Evolutionary conservation across 2,797 vertebrate species (phyloP).

Genomic region (Lutra lutra): DNA sequence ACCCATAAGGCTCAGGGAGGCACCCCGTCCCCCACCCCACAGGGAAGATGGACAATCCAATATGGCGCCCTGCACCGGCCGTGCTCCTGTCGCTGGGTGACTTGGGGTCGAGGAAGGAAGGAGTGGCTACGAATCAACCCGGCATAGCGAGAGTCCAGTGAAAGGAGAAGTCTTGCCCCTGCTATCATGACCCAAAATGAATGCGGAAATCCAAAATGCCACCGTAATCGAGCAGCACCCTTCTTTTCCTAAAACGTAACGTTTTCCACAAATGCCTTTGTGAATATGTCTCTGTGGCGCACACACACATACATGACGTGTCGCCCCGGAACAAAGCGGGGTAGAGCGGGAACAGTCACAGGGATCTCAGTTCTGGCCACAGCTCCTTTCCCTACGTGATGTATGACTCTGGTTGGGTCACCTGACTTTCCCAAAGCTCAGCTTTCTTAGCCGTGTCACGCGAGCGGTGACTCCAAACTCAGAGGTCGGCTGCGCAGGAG

Average conservation of each 20-base stretch:
- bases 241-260: background rate
- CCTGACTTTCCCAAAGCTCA: background rate
- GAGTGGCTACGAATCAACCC: background rate
- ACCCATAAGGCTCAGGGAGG: background rate
- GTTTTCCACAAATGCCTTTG: background rate
- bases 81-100: background rate
- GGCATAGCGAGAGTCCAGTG: no score
- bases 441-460: background rate
- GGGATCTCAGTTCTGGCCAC: background rate
- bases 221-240: background rate
- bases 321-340: background rate
- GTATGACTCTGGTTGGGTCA: background rate
- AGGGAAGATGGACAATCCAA: background rate
- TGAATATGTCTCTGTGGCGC: background rate
- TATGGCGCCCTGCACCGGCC: background rate
- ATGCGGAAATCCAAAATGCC: background rate
- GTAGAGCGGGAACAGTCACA: background rate
- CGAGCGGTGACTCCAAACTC: background rate
- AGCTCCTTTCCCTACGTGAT: background rate
- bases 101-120: background rate
- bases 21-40: rapidly evolving
- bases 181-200: background rate
- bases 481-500: background rate
- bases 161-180: background rate
- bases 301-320: background rate